Base-by-base conservation (phyloP, 2,797 vertebrate genomes). In the Echiichthys vipera region DNA sequence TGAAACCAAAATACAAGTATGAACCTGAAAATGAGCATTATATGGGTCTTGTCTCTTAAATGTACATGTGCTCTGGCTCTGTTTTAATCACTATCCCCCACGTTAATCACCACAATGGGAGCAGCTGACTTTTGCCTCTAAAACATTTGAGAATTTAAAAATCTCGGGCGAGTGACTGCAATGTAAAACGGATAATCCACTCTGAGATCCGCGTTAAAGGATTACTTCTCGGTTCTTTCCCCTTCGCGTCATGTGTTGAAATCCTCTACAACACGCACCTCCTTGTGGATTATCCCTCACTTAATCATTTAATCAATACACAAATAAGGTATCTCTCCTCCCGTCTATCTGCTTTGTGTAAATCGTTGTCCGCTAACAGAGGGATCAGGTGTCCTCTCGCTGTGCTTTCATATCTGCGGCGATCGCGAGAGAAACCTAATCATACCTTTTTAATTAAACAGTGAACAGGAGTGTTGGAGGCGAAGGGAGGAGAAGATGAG, bases 401-500 rank as follows among this genome's bases (percentile, higher is more conserved):
- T 8, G 9, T 34, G 61, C 71, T 72, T 63, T 84, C 64, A 65
- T 76, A 70, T 79, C 71, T 78, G 77, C 53, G 24, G 59, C 39
- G 20, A 71, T 84, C 54, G 65, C 68, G 74, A 69, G 53, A 53
- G 84, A 87, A 90, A 91, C 81, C 81, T 40, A 81, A 87, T 88
- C 84, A 88, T 67, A 70, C 73, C 47, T 18, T 63, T 81, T 74
- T 90, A 88, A 90, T 91, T 88, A 90, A 90, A 86, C 78, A 86
- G 77, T n/a, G n/a, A n/a, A 67, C 70, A 39, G 3, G 37, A 68
- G 78, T 74, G 73, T 61, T 24, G 63, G 32, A 61, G 72, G 56
- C 57, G 66, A 70, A 66, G 46, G 40, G 54, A 54, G 66, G 36
- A 61, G 77, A 72, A 54, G 63, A 64, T 29, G 66, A 75, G 65